These are phyloP conservation scores for Hypercompe scribonia DNA, from an alignment of 2,888 invertebrate genomes.

Conservation along the genomic window DNA sequence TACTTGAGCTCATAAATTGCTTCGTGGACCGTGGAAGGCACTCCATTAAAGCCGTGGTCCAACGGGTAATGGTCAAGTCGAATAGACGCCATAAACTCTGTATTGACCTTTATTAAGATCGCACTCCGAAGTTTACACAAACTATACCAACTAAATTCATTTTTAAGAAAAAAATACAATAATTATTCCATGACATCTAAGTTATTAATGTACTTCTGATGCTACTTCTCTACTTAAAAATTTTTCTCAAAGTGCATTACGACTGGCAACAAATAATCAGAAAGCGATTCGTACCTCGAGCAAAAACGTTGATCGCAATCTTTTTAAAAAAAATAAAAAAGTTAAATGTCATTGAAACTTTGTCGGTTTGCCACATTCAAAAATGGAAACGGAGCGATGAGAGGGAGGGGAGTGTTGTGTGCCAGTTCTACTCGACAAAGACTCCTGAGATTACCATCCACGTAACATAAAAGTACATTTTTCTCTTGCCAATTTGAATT, in stretches of 20 bases:
- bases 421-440: conserved; percentile 62
- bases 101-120: conserved; percentile 46
- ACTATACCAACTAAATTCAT: background rate
- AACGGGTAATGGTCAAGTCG: conserved; percentile 52
- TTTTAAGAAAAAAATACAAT: background rate
- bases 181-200: background rate
- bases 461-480: conserved; percentile 38
- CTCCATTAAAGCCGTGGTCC: conserved; percentile 31
- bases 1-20: conserved; percentile 42
- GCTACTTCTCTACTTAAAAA: conserved; percentile 18
- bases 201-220: background rate
- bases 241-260: conserved; percentile 23
- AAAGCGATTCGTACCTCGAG: conserved; percentile 42
- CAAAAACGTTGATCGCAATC: conserved; percentile 41
- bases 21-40: conserved; percentile 30
- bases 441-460: conserved; percentile 55
- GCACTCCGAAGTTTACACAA: conserved; percentile 40
- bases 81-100: conserved; percentile 50
- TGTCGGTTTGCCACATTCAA: conserved; percentile 56
- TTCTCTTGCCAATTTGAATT: conserved; percentile 39
- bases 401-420: conserved; percentile 53
- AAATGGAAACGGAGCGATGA: conserved; percentile 56
- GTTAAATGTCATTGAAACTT: conserved; percentile 52
- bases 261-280: conserved; percentile 41
- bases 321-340: conserved; percentile 47